Evolutionary conservation across 2,113 vertebrate genomes (phyloP).

Genomic region (Phyllostomus discolor): DNA sequence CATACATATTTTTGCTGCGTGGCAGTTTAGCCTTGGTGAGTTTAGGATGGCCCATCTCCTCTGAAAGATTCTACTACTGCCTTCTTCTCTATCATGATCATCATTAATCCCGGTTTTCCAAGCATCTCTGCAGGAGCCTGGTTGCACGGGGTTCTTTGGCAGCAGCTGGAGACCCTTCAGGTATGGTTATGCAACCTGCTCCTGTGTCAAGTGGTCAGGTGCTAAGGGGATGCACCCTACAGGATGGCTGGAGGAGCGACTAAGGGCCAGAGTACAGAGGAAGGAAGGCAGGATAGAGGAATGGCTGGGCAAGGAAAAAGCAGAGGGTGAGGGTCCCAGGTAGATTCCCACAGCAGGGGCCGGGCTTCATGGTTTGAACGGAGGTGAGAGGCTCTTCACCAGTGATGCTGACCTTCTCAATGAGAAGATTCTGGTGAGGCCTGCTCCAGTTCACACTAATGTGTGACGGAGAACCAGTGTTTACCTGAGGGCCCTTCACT

Average conservation of each 20-base stretch:
- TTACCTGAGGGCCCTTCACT: not conserved
- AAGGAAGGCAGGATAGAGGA: not conserved
- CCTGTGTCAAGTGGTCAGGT: not conserved
- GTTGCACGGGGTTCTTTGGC: not conserved
- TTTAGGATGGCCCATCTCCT: not conserved
- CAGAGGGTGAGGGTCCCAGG: not conserved
- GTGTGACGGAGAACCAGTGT: not conserved
- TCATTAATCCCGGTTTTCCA: not conserved
- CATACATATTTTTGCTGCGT: not conserved
- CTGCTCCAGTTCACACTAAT: not conserved
- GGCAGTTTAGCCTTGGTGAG: not conserved
- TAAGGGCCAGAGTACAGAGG: not conserved
- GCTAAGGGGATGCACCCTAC: not conserved
- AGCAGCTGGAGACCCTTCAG: not conserved
- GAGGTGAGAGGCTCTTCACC: no score
- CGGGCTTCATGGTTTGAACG: not conserved
- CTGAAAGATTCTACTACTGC: not conserved
- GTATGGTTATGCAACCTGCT: not conserved
- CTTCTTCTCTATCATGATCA: not conserved
- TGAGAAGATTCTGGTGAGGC: not conserved
- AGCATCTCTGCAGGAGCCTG: not conserved
- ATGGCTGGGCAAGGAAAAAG: not conserved
- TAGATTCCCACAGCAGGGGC: not conserved
- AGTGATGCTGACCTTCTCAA: not conserved
- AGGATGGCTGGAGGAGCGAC: not conserved